phyloP scores from a whole-genome alignment of 2,113 vertebrate species.

The Corythornis madagascariensis region DNA sequence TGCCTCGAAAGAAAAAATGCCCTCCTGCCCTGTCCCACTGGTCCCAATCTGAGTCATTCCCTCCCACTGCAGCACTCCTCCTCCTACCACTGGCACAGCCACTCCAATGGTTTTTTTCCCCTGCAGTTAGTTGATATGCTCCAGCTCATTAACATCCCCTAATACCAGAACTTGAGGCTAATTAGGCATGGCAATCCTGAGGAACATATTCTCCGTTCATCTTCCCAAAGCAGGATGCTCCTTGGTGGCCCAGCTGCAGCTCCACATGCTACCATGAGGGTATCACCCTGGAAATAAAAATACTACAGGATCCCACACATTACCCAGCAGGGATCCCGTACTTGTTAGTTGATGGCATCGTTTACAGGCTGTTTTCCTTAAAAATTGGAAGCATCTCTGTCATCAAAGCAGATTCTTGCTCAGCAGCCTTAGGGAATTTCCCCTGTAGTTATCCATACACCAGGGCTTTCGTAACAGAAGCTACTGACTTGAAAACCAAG shows the following conservation, averaged over 20 bases:
- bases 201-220: conserved; percentile 71
- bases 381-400: conserved; percentile 58
- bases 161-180: conserved; percentile 72
- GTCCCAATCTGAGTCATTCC: background rate
- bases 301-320: conserved; percentile 69
- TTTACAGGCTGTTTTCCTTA: conserved; percentile 68
- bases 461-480: conserved; percentile 15
- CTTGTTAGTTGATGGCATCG: conserved; percentile 67
- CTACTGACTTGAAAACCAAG: conserved; percentile 30
- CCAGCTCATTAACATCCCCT: conserved; percentile 73
- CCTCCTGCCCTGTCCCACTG: background rate
- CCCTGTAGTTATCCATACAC: conserved; percentile 21
- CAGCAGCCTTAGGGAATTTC: conserved; percentile 36
- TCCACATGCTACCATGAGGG: conserved; percentile 63
- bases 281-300: conserved; percentile 75
- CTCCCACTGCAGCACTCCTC: background rate
- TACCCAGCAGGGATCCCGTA: conserved; percentile 60
- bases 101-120: conserved; percentile 32
- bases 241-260: conserved; percentile 67
- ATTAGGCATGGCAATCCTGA: conserved; percentile 71
- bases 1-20: background rate
- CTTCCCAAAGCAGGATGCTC: conserved; percentile 71
- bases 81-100: conserved; percentile 1
- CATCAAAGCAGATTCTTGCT: conserved; percentile 61
- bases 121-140: conserved; percentile 70